Evolutionary conservation across 2,888 invertebrate species (phyloP).

Genomic region (Boloria euphrosyne): DNA sequence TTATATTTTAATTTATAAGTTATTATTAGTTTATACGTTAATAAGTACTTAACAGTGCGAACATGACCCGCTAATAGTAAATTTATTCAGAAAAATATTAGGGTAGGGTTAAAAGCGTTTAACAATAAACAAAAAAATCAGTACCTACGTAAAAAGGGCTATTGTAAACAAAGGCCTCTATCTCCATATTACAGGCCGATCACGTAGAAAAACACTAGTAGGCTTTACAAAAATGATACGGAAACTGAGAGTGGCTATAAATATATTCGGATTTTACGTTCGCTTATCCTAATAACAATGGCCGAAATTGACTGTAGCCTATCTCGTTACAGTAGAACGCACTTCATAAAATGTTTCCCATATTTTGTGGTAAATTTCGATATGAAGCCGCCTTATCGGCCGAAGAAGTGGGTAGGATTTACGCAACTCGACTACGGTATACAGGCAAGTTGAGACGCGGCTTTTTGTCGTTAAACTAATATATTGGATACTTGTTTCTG

Average conservation of each 20-base stretch:
- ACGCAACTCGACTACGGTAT: constrained; percentile 36
- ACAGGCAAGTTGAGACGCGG: constrained; percentile 33
- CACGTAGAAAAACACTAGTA: constrained; percentile 43
- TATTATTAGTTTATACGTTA: constrained; percentile 2
- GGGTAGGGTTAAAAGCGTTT: constrained; percentile 19
- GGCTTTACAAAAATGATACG: constrained; percentile 43
- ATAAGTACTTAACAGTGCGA: background rate
- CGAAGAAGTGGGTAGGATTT: constrained; percentile 43
- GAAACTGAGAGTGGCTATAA: constrained; percentile 46
- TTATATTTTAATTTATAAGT: no score
- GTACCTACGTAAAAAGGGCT: constrained; percentile 29
- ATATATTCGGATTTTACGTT: constrained; percentile 52
- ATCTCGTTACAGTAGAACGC: constrained; percentile 52
- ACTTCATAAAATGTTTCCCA: constrained; percentile 52
- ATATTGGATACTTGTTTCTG: background rate
- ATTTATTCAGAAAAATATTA: constrained; percentile 12
- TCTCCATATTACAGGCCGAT: constrained; percentile 41
- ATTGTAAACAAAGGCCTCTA: constrained; percentile 36
- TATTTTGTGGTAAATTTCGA: constrained; percentile 47
- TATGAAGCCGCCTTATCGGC: constrained; percentile 45
- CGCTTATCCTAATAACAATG: constrained; percentile 52
- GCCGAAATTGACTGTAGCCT: constrained; percentile 51
- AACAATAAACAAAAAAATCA: constrained; percentile 33
- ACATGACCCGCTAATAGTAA: constrained; percentile 1
- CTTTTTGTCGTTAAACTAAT: constrained; percentile 28